Evolutionary conservation across 2,888 invertebrate genomes (phyloP).

Genomic region (Orthosia gothica): DNA sequence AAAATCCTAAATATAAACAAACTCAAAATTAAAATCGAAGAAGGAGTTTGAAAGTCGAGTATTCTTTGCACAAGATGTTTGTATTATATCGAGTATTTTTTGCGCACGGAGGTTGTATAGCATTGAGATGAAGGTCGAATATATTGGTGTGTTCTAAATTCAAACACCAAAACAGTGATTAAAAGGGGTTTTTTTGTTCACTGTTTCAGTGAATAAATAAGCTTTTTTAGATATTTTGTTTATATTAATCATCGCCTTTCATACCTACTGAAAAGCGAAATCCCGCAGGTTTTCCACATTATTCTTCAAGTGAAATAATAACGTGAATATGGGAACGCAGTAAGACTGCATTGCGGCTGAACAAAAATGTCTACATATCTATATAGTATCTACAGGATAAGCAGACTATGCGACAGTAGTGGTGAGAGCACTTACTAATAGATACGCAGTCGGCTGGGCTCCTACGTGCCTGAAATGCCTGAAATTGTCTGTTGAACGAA

Average conservation of each 20-base stretch:
- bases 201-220: too few relatives aligned
- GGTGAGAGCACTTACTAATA: background rate
- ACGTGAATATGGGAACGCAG: conserved; percentile 14
- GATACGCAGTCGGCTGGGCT: background rate
- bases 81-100: too few relatives aligned
- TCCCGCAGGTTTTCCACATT: background rate
- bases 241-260: background rate
- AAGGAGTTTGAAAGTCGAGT: too few relatives aligned
- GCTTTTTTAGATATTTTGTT: too few relatives aligned
- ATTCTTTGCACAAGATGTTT: too few relatives aligned
- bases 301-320: background rate
- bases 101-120: too few relatives aligned
- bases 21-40: too few relatives aligned
- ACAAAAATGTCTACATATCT: conserved; percentile 8
- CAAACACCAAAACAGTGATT: too few relatives aligned
- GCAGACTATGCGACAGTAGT: conserved; percentile 19
- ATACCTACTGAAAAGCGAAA: background rate
- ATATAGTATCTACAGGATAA: conserved; percentile 1
- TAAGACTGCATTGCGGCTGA: conserved; percentile 45
- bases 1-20: too few relatives aligned
- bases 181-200: too few relatives aligned
- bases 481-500: background rate
- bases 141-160: too few relatives aligned
- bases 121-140: too few relatives aligned
- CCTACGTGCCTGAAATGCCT: conserved; percentile 24